Percentiles rank a stretch among this genome's conserved stretches.
These are phyloP conservation scores for Chesias legatella DNA, from an alignment of 2,888 invertebrate genomes.

Conservation along the genomic window DNA sequence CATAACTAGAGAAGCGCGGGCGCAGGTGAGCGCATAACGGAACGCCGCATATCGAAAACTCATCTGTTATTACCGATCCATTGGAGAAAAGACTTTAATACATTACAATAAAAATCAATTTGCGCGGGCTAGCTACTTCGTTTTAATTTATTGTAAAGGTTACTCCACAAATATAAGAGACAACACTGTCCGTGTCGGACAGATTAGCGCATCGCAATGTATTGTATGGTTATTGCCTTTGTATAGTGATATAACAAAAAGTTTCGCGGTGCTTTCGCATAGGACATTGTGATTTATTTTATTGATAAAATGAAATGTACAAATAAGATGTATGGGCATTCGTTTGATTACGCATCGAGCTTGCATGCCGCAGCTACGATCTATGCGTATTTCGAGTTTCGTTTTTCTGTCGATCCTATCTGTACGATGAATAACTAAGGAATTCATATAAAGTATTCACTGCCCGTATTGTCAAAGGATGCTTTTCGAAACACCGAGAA, in stretches of 20 bases:
- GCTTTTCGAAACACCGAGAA: slow-evolving; percentile 7
- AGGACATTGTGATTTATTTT: slow-evolving; percentile 50
- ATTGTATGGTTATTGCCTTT: slow-evolving; percentile 60
- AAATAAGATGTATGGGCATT: slow-evolving; percentile 50
- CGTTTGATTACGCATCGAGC: slow-evolving; percentile 39
- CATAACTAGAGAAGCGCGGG: slow-evolving; percentile 76
- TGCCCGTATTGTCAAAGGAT: slow-evolving; percentile 22
- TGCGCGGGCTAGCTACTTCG: slow-evolving; percentile 25
- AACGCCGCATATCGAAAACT: slow-evolving; percentile 57
- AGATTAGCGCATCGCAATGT: slow-evolving; percentile 64
- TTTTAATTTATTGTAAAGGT: slow-evolving; percentile 53
- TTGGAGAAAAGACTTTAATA: slow-evolving; percentile 54
- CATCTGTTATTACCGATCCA: slow-evolving; percentile 47
- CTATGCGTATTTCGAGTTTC: slow-evolving; percentile 32
- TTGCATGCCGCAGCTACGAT: slow-evolving; percentile 27
- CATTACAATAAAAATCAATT: slow-evolving; percentile 44
- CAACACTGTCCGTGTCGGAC: slow-evolving; percentile 58
- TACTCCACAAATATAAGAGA: slow-evolving; percentile 59
- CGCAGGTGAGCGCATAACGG: slow-evolving; percentile 77
- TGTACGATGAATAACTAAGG: slow-evolving; percentile 27
- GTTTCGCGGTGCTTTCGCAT: slow-evolving; percentile 43
- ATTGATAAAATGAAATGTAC: slow-evolving; percentile 55
- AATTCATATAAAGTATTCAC: slow-evolving; percentile 16
- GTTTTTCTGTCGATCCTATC: slow-evolving; percentile 30
- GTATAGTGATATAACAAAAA: slow-evolving; percentile 54